Percentiles rank a stretch among this genome's conserved stretches.
Evolutionary conservation across 2,113 vertebrate genomes (phyloP).

Genomic region (Brachyhypopomus gauderio): DNA sequence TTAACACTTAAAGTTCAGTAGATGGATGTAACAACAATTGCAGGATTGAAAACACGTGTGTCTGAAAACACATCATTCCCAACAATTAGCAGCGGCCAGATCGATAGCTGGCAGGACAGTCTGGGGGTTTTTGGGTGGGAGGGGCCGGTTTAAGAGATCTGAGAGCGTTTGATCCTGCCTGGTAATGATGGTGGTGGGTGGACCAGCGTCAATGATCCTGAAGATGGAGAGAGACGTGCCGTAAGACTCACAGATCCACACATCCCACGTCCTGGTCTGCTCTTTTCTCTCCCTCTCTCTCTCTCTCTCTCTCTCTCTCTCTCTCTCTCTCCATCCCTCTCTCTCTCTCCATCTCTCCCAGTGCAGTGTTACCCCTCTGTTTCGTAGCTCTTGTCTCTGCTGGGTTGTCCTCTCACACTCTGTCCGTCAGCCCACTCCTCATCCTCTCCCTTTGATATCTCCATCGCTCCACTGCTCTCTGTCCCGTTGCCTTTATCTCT

Average conservation of each 20-base stretch:
- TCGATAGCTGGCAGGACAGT: constrained; percentile 42
- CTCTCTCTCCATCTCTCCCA: constrained; percentile 26
- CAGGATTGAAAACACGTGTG: constrained; percentile 6
- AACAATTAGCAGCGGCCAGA: constrained; percentile 45
- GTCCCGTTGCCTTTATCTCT: not conserved
- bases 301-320: constrained; percentile 1
- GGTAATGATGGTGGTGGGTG: constrained; percentile 17
- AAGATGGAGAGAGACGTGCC: constrained; percentile 34
- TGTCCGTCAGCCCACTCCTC: constrained; percentile 14
- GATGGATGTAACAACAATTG: no score
- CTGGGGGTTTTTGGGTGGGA: not conserved
- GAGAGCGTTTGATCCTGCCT: constrained; percentile 17
- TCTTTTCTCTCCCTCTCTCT: not conserved
- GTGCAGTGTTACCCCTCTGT: constrained; percentile 1
- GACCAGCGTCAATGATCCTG: constrained; percentile 26
- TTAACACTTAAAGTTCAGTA: no score
- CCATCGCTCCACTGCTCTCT: not conserved
- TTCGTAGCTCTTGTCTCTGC: constrained; percentile 17
- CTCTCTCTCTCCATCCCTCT: constrained; percentile 25
- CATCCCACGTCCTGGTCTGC: not conserved
- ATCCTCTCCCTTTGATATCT: constrained; percentile 8
- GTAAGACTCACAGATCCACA: not conserved
- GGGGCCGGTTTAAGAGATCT: not conserved
- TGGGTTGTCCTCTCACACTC: not conserved
- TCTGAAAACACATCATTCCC: constrained; percentile 46